Evolutionary conservation across 1,140 invertebrate species (phyloP), one percentile per base, ranked within the genome.

Genomic region (Conus betulinus): DNA sequence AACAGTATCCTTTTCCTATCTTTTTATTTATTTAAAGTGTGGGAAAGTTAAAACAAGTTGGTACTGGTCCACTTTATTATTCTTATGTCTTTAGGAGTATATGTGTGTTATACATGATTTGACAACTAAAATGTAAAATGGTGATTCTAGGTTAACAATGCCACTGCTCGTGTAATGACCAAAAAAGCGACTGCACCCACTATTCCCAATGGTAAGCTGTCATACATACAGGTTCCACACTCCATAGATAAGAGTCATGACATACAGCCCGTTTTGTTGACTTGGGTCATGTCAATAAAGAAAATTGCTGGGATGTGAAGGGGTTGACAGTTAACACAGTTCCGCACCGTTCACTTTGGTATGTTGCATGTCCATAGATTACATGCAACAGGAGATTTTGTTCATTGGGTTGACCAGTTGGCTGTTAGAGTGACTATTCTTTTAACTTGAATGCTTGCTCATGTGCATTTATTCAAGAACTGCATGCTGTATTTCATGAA

Each of bases 141-240:
- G 79, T 87, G 85, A 84, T 88, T 86, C 88, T 90, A 99, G 98
- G 98, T 99, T 95, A 99, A 99, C 97, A 99, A 99, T 96, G 98
- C 98, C 92, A 99, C 98, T 93, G 98, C 98, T 92, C 97, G 98
- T 96, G 98, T 99, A 95, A 98, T 99, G 97, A 99, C 98, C 94
- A 99, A 99, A 97, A 99, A 99, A 97, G 91, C 93, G 90, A 91
- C 93, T 90, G 97, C 98, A 94, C 97, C 98, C 91, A 97, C 98
- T 94, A 97, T 99, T 95, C 98, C 98, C 93, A 98, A 98, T 97
- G 98, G 98, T 99, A 97, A 97, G 97, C 87, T 76, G 78, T 87
- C 87, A 89, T 71, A 67, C 25, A 15, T n/a, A 78, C 20, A 23
- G 67, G 11, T 23, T 6, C 60, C 60, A 63, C 17, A 23, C 0